Percentiles rank a stretch among this genome's conserved stretches.
phyloP scores from a whole-genome alignment of 2,113 vertebrate species.

The Cariama cristata region DNA sequence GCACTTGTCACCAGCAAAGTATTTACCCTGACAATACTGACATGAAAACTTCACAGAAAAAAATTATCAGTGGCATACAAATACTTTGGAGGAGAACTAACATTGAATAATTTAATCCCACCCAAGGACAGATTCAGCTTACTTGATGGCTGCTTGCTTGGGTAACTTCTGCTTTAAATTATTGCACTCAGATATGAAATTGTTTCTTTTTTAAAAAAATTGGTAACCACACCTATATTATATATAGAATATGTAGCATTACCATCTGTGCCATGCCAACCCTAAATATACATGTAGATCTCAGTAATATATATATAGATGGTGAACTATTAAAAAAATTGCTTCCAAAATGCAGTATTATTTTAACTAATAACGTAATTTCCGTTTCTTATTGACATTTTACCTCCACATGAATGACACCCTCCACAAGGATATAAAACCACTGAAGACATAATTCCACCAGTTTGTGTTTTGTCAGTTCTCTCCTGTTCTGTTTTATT shows the following conservation, averaged over 20 bases:
- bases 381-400: background rate
- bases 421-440: background rate
- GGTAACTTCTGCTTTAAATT: background rate
- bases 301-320: background rate
- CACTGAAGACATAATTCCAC: background rate
- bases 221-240: background rate
- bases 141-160: background rate
- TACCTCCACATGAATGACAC: background rate
- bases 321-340: background rate
- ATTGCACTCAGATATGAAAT: background rate
- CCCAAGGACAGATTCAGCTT: background rate
- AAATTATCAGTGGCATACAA: background rate
- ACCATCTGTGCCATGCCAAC: background rate
- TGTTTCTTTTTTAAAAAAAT: background rate
- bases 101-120: background rate
- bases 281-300: background rate
- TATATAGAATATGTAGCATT: background rate
- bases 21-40: background rate
- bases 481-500: background rate
- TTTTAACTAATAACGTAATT: background rate
- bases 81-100: background rate
- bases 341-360: background rate
- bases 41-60: background rate
- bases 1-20: background rate
- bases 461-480: background rate